Percentiles rank a stretch among this genome's conserved stretches.
These are phyloP conservation scores for Poeciliopsis turrubarensis DNA, from an alignment of 2,113 vertebrate species.

Conservation along the genomic window DNA sequence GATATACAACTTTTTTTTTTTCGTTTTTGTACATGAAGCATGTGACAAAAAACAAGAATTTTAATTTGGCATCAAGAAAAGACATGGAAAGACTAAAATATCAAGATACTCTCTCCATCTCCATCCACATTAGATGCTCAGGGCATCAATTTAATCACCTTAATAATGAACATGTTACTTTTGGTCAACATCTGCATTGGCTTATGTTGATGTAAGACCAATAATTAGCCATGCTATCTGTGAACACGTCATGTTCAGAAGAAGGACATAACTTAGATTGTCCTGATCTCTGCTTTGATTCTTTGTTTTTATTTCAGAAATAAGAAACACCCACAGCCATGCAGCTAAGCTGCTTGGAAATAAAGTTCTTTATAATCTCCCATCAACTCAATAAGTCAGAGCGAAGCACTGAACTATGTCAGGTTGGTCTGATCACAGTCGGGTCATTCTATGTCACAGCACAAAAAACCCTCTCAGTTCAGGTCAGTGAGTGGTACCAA, in stretches of 20 bases:
- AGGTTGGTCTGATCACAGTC: slow-evolving; percentile 15
- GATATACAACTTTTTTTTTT: slow-evolving; percentile 6
- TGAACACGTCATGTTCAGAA: neutral
- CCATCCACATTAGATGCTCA: neutral
- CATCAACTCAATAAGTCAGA: slow-evolving; percentile 30
- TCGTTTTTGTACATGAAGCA: neutral
- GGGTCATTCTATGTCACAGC: neutral
- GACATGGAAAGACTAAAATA: neutral
- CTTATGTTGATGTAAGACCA: neutral
- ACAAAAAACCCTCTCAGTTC: neutral
- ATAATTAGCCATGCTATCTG: neutral
- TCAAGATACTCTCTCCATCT: neutral
- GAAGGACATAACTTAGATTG: neutral
- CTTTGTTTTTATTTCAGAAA: slow-evolving; percentile 10
- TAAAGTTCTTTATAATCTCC: slow-evolving; percentile 14
- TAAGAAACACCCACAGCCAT: neutral
- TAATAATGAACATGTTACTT: neutral
- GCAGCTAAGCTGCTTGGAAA: slow-evolving; percentile 3
- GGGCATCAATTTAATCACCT: neutral
- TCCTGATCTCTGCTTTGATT: neutral
- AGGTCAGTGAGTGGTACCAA: neutral
- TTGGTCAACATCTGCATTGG: neutral
- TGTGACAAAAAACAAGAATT: neutral
- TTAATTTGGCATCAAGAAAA: neutral
- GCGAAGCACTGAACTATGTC: slow-evolving; percentile 2